These are phyloP conservation scores for Drosophila pseudotalamancana DNA, from an alignment of 2,888 invertebrate genomes.

Conservation along the genomic window DNA sequence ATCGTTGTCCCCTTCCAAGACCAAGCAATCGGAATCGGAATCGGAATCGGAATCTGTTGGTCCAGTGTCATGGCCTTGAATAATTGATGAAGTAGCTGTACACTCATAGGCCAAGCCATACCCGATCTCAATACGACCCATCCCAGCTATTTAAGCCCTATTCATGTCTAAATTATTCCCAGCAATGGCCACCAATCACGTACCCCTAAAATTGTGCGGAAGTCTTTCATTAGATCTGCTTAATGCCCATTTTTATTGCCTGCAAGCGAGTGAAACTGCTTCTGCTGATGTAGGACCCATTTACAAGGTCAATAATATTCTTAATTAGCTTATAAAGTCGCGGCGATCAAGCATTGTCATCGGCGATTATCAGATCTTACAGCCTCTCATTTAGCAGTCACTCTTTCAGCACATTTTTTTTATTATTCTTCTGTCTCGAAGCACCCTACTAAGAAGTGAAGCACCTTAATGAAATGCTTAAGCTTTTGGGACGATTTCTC, in stretches of 20 bases:
- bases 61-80: slow-evolving; percentile 45
- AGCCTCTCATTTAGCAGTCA: neutral
- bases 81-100: slow-evolving; percentile 51
- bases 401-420: neutral
- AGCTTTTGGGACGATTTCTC: slow-evolving; percentile 48
- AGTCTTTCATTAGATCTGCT: neutral
- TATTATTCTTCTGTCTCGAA: neutral
- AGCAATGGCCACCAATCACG: slow-evolving; percentile 18
- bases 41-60: slow-evolving; percentile 17
- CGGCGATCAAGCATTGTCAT: too few species aligned
- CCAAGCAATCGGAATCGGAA: neutral
- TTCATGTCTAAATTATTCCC: slow-evolving; percentile 62
- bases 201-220: neutral
- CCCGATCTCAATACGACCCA: slow-evolving; percentile 30
- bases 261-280: too few species aligned
- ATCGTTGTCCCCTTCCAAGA: slow-evolving; percentile 2
- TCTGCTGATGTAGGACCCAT: too few species aligned
- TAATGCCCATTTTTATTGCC: neutral
- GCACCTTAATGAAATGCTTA: slow-evolving; percentile 50
- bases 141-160: slow-evolving; percentile 8
- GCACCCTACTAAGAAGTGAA: slow-evolving; percentile 45
- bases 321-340: neutral
- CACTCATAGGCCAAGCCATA: slow-evolving; percentile 15
- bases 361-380: neutral
- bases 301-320: too few species aligned